Base-by-base conservation (phyloP, 2,797 vertebrate genomes). In the Choloepus didactylus region DNA sequence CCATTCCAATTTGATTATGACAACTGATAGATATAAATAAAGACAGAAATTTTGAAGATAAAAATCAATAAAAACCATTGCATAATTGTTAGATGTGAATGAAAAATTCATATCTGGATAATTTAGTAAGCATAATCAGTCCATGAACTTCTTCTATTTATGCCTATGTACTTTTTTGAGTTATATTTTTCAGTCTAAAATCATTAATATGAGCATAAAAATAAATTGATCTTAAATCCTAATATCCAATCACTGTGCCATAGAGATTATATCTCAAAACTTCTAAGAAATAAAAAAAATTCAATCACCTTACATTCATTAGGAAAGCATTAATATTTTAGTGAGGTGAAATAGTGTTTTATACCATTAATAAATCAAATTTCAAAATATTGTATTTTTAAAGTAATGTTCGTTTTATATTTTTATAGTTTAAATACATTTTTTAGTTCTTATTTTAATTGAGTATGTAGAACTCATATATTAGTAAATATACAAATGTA, bases 41-140 rank as follows among this genome's bases (percentile, higher is more conserved):
- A 77, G 14, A 87, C 2, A 84, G 27, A 87, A 69, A 35, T 95
- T 67, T 44, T 81, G 81, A n/a, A 75, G 29, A 92, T 41, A 91
- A 75, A 91, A 91, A 12, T 59, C 18, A 44, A 35, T 69, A 29
- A 70, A 82, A 54, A 44, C 12, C 6, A 0, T 76, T 51, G 9
- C 51, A 60, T 44, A 80, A 31, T 56, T 72, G 16, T n/a, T 80
- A 35, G 9, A 35, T 11, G 23, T 59, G 15, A 60, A 12, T 83
- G 29, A 80, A 15, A 19, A 18, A 56, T 56, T 56, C 5, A 1
- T 21, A 56, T 56, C 6, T 18, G 16, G 54, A 56, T 44, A 76
- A 41, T 83, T 41, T 16, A 81, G 41, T 44, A 92, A 76, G 14
- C 18, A 87, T 3, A 79, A 60, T n/a, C 14, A 59, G 5, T 29